Evolutionary conservation across 1,140 invertebrate species (phyloP).

Genomic region (Hyles euphorbiae): DNA sequence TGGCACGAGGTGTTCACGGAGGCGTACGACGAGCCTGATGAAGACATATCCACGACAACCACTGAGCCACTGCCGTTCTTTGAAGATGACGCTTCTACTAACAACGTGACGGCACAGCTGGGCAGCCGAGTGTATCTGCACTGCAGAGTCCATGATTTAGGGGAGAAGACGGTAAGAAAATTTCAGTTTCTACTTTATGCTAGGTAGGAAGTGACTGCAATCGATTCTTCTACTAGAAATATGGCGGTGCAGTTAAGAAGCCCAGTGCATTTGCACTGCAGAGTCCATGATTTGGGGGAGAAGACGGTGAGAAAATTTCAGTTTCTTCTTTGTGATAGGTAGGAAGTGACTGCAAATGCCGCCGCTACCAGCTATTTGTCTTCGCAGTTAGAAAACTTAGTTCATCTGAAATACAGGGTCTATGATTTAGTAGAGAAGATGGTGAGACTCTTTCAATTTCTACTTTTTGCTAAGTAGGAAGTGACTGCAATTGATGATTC

Average conservation of each 20-base stretch:
- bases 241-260: constrained; percentile 82
- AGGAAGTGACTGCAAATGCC: no score
- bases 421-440: constrained; percentile 85
- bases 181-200: neutral
- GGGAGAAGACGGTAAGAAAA: constrained; percentile 81
- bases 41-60: constrained; percentile 66
- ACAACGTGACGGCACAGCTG: constrained; percentile 82
- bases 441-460: constrained; percentile 59
- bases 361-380: constrained; percentile 79
- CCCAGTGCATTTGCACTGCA: constrained; percentile 81
- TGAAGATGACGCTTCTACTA: constrained; percentile 76
- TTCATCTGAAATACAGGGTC: constrained; percentile 82
- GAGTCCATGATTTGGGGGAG: constrained; percentile 83
- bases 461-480: no score
- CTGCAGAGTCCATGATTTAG: constrained; percentile 83
- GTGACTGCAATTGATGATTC: no score
- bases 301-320: constrained; percentile 78
- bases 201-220: no score
- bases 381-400: constrained; percentile 79
- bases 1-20: constrained; percentile 67
- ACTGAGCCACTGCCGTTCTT: constrained; percentile 80
- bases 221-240: constrained; percentile 76
- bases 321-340: no score
- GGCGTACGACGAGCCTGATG: constrained; percentile 53
- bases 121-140: constrained; percentile 81